Percentiles rank a stretch among this genome's conserved stretches.
Conservation (phyloP, 2,888 invertebrate species). For the Sussaba pulchella region DNA sequence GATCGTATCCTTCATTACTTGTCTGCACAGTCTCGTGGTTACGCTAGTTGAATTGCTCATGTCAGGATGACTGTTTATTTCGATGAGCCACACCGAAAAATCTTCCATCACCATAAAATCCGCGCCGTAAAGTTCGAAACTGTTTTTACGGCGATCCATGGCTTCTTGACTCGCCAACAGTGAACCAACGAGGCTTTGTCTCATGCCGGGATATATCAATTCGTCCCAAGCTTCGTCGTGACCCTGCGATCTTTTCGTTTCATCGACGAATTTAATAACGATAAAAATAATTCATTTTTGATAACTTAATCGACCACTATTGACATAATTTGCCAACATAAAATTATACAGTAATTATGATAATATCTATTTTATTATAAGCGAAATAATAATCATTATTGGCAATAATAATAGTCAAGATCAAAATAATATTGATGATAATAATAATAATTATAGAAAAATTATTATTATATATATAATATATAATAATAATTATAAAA, state of each 20-base stretch:
- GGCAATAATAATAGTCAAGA: too few species aligned
- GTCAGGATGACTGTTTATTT: constrained; percentile 97
- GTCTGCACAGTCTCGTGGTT: constrained; percentile 93
- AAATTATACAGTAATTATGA: too few species aligned
- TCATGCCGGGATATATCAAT: constrained; percentile 95
- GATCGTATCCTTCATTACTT: constrained; percentile 94
- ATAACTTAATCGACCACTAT: not conserved
- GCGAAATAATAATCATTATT: not conserved
- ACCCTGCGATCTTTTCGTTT: constrained; percentile 88
- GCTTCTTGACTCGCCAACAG: constrained; percentile 94
- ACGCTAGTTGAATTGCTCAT: constrained; percentile 96
- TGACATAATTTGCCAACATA: too few species aligned
- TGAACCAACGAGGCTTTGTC: constrained; percentile 91
- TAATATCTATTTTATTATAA: too few species aligned
- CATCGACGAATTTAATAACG: too few species aligned
- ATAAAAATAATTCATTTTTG: not conserved
- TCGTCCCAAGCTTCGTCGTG: constrained; percentile 92
- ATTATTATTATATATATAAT: too few species aligned
- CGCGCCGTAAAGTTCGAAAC: constrained; percentile 97
- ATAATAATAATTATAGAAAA: too few species aligned
- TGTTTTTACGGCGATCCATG: constrained; percentile 92
- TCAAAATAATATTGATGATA: too few species aligned
- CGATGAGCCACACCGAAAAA: constrained; percentile 96
- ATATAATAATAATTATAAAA: too few species aligned
- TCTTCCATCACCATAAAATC: constrained; percentile 97